Base-by-base conservation (phyloP, 2,888 invertebrate species). In the Ennomos fuscantarius region DNA sequence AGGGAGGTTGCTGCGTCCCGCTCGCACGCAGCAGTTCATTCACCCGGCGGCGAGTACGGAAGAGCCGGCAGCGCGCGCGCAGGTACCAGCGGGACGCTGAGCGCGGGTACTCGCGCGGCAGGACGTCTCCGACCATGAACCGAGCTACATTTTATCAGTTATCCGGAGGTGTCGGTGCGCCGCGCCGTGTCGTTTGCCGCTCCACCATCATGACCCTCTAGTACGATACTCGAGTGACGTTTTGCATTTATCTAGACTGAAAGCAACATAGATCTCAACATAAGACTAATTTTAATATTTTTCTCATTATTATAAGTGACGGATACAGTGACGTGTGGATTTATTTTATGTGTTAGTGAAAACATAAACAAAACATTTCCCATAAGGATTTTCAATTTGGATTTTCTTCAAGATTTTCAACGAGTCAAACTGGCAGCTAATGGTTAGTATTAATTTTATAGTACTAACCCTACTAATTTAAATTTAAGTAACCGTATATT, bases 211-310 rank as follows among this genome's bases (percentile, higher is more conserved):
- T 86, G 87, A 79, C 79, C 78, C 82, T 82, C 72, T 87, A 83
- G 78, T 79, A 75, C 74, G 74, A 81, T 78, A 81, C 76, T 68
- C 73, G 70, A 62, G 78, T 83, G 79, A 81, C 76, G 69, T 75
- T 83, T 82, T 84, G 83, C 85, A 86, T 85, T 85, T 84, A 84
- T 76, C 74, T 84, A 87, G 91, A 92, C 91, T 92, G 92, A 90
- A 86, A 81, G 90, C 79, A 91, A 91, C 91, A 70, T 83, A 87
- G 92, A 92, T 92, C 92, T 92, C 91, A 92, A 85, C 73, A 84
- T 79, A 91, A 92, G 92, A 91, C 92, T 92, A 86, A 86, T 86
- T 84, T 86, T 81, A 81, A 74, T 73, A 79, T 69, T 73, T 76
- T 70, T 72, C 68, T 66, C 58, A 64, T 80, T 80, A 73, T 81